Evolutionary conservation across 2,797 vertebrate genomes (phyloP).

Genomic region (Myiotriccus ornatus): DNA sequence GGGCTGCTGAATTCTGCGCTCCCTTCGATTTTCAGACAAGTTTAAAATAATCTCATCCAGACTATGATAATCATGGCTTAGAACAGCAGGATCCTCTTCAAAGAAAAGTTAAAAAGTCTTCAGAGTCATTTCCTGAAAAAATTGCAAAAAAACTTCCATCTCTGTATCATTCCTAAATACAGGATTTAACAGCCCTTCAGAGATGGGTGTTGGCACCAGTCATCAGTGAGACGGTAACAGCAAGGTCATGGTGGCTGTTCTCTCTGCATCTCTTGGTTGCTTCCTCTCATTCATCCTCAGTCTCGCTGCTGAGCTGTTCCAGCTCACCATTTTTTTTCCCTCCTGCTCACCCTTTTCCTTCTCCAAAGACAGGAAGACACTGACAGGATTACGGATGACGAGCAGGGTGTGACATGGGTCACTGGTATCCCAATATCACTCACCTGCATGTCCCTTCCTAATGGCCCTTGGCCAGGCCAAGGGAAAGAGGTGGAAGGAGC

Average conservation of each 20-base stretch:
- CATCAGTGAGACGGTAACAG: neutral
- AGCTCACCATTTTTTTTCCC: neutral
- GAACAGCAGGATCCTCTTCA: neutral
- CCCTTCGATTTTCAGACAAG: neutral
- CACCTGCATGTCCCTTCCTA: neutral
- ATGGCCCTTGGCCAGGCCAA: neutral
- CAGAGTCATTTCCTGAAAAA: neutral
- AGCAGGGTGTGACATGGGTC: neutral
- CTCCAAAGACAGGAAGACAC: neutral
- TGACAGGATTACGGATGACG: neutral
- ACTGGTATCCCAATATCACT: neutral
- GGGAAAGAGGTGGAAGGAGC: neutral
- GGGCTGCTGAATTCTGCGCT: neutral
- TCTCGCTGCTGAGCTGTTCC: neutral
- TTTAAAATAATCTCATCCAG: neutral
- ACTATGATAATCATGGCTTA: neutral
- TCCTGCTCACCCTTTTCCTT: neutral
- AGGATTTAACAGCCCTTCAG: neutral
- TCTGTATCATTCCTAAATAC: neutral
- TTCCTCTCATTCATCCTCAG: neutral
- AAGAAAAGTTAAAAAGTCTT: neutral
- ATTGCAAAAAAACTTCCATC: neutral
- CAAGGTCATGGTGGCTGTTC: accelerated
- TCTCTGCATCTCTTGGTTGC: accelerated
- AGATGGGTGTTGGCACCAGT: neutral